phyloP scores from a whole-genome alignment of 2,113 vertebrate species.

The Plestiodon gilberti region DNA sequence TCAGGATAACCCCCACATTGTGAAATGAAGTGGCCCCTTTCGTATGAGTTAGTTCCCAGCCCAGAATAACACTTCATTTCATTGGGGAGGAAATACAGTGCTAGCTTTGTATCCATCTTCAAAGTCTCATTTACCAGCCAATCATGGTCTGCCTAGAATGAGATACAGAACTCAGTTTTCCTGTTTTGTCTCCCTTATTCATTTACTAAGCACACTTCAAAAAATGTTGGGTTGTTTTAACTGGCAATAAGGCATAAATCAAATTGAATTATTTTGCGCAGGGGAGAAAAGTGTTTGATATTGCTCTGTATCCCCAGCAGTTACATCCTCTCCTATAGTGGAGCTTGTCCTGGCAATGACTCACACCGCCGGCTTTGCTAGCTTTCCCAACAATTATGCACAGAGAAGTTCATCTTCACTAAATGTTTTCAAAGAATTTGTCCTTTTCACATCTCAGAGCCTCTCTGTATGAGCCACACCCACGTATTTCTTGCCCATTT shows the following conservation, averaged over 20 bases:
- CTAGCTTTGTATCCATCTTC: conserved; percentile 11
- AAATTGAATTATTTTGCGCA: conserved; percentile 9
- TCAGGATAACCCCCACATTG: neutral
- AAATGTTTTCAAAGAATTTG: neutral
- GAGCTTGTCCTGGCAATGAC: neutral
- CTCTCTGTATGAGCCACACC: neutral
- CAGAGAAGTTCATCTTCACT: neutral
- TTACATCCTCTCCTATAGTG: neutral
- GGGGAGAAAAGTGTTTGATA: neutral
- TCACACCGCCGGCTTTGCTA: neutral
- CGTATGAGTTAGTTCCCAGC: conserved; percentile 18
- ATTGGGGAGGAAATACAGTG: conserved; percentile 2
- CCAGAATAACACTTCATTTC: conserved; percentile 19
- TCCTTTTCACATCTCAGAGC: neutral
- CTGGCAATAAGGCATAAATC: neutral
- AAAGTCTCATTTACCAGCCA: conserved; percentile 26
- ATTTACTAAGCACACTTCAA: conserved; percentile 5
- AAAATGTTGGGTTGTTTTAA: neutral
- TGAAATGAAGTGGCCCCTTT: neutral
- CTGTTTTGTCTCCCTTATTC: neutral
- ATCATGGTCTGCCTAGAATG: conserved; percentile 33
- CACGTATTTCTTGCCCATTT: neutral
- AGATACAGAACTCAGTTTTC: conserved; percentile 15
- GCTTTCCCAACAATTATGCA: neutral
- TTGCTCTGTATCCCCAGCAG: neutral